Conservation (phyloP, 2,888 invertebrate species). For the Iselma pallidipennis region DNA sequence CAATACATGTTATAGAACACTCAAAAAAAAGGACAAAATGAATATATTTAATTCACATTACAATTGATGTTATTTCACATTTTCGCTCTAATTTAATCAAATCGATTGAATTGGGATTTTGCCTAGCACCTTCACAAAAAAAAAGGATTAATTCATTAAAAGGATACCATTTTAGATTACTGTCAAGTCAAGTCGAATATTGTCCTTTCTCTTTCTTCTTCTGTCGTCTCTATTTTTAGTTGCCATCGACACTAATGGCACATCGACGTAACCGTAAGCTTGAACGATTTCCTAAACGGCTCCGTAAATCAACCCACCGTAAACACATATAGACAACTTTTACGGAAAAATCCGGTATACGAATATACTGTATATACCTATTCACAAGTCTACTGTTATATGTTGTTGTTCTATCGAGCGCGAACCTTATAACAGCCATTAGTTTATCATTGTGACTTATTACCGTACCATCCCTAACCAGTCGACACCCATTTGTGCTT, state of each 20-base stretch:
- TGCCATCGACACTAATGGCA: background rate
- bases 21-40: background rate
- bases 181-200: background rate
- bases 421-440: constrained; percentile 49
- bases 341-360: constrained; percentile 36
- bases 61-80: background rate
- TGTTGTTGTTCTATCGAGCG: constrained; percentile 44
- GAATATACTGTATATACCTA: no score
- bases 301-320: constrained; percentile 38
- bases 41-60: background rate
- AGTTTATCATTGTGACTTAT: constrained; percentile 49
- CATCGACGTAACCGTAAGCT: background rate
- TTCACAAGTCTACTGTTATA: constrained; percentile 16
- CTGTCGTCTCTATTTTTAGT: background rate
- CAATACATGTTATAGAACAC: background rate
- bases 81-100: background rate
- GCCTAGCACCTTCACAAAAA: background rate
- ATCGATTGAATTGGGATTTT: background rate
- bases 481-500: background rate
- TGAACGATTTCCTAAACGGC: constrained; percentile 12
- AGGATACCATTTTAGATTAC: background rate
- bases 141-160: background rate
- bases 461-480: constrained; percentile 25
- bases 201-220: background rate
- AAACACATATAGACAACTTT: constrained; percentile 38